Evolutionary conservation across 2,113 vertebrate genomes (phyloP).

Genomic region (Xenopus borealis): DNA sequence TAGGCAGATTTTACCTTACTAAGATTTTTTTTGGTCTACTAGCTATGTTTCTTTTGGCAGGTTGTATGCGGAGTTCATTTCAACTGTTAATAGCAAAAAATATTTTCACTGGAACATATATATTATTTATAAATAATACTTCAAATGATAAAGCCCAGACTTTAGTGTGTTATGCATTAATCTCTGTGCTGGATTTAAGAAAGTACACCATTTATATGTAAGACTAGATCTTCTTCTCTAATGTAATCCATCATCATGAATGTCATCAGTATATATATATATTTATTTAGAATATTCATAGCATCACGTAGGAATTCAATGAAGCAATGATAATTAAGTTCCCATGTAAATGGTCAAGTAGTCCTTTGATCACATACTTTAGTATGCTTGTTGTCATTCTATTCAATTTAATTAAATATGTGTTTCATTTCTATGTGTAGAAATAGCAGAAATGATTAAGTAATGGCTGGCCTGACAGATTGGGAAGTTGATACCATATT

Average conservation of each 20-base stretch:
- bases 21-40: slow-evolving; percentile 21
- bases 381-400: too few relatives aligned
- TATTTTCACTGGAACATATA: slow-evolving; percentile 28
- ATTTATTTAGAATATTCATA: not conserved
- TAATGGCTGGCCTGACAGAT: too few relatives aligned
- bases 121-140: slow-evolving; percentile 25
- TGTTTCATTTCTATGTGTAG: too few relatives aligned
- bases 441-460: too few relatives aligned
- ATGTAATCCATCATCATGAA: not conserved
- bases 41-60: slow-evolving; percentile 40
- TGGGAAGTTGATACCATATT: too few relatives aligned
- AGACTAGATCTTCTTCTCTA: not conserved
- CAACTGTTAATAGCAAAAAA: slow-evolving; percentile 37
- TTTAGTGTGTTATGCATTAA: not conserved
- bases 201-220: not conserved
- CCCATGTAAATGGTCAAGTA: too few relatives aligned
- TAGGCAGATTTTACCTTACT: slow-evolving; percentile 22
- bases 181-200: not conserved
- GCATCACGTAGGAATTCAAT: too few relatives aligned
- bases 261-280: not conserved
- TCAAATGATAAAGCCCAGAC: slow-evolving; percentile 20
- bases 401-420: too few relatives aligned
- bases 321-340: too few relatives aligned
- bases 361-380: too few relatives aligned
- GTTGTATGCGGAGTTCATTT: slow-evolving; percentile 14